Evolutionary conservation across 2,888 invertebrate genomes (phyloP), one percentile per base, ranked within the genome.

Genomic region (Xanthorhoe spadicearia): DNA sequence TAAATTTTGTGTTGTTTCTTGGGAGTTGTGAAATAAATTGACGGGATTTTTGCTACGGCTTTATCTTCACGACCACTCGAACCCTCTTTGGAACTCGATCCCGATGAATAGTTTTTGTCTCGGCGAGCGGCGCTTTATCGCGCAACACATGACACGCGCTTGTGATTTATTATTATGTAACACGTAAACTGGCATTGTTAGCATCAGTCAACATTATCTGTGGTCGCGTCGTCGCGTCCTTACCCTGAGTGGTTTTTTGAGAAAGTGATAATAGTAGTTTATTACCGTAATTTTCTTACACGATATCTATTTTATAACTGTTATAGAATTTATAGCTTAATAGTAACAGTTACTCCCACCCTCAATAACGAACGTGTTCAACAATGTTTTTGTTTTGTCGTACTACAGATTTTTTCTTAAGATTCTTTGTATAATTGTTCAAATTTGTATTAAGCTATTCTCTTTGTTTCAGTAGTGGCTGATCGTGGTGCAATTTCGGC

Each of bases 401-500:
- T n/a, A n/a, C n/a, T n/a, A n/a, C n/a, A n/a, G n/a, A n/a, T 43
- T 43, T 13, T 13, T 43, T 2, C 13, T 13, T 13, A 13, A 4
- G 4, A 43, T 13, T 13, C 5, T 43, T 13, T 43, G 32, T 32
- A 6, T 0, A 32, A 7, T 32, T 32, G 32, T 32, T 32, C 32
- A 32, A 32, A 32, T 32, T 4, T 23, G 7, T 4, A 7, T 32
- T 32, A 32, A 32, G 4, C 6, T 6, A 13, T 13, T 13, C 13
- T 43, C 13, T 67, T 81, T 85, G 79, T 89, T 88, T 1, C 86
- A 91, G 90, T 76, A 77, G 76, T 78, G 77, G 71, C 71, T 70
- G 80, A 75, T 66, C 66, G 77, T 70, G 72, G 77, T 75, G 78
- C 72, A 78, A 78, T 84, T 85, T 83, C 84, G 83, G 83, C 90